A percentile compares a stretch with the other conserved stretches of the same genome.
Evolutionary conservation across 2,113 vertebrate genomes (phyloP).

Genomic region (Synchiropus splendidus): DNA sequence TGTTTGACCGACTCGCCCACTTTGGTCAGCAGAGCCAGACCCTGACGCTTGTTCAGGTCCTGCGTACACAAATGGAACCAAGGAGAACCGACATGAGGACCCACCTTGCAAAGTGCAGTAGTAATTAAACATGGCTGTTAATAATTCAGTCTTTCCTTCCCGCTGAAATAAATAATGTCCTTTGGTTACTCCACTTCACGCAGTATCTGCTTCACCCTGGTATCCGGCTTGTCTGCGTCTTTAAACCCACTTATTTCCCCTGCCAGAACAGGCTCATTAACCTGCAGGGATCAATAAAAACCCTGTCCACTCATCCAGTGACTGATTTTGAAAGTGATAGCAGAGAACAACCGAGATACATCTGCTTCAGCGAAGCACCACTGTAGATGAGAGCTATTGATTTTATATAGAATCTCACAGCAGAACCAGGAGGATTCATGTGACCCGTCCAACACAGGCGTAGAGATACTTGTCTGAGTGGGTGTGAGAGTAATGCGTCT

Average conservation of each 20-base stretch:
- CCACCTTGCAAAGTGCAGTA: no score
- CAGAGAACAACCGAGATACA: background rate
- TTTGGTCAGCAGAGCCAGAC: conserved; percentile 82
- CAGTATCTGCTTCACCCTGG: no score
- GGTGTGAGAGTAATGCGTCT: no score
- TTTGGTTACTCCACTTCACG: no score
- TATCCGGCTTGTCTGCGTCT: no score
- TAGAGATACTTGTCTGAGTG: no score
- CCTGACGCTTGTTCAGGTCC: conserved; percentile 97
- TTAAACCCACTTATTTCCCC: conserved; percentile 12
- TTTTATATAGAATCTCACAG: no score
- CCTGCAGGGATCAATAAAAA: conserved; percentile 16
- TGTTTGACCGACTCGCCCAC: conserved; percentile 93
- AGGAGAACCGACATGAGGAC: no score
- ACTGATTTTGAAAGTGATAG: conserved; percentile 5
- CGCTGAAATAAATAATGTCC: background rate
- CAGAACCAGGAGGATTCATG: no score
- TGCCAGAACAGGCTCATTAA: conserved; percentile 12
- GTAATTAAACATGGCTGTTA: background rate
- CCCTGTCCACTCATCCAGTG: conserved; percentile 5
- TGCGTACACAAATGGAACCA: conserved; percentile 35
- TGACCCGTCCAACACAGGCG: no score
- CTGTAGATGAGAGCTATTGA: no score
- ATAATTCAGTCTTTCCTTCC: background rate
- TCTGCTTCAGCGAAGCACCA: no score